Conservation (phyloP, 2,113 vertebrate genomes). For the Muscicapa adusta region DNA sequence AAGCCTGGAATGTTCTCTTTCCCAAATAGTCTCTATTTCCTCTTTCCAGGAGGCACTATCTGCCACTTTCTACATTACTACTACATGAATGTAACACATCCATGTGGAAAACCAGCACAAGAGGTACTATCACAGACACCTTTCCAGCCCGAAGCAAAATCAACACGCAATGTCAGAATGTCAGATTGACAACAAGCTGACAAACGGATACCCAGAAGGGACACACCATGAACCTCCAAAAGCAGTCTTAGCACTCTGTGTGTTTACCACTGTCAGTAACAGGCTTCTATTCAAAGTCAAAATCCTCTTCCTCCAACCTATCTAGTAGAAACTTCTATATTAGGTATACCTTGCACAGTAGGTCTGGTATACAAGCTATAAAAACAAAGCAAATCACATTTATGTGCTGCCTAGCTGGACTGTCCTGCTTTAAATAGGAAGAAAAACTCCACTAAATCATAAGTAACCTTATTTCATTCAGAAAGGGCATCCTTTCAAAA, state of each 20-base stretch:
- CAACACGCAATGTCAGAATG: neutral
- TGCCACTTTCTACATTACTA: neutral
- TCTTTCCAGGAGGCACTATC: neutral
- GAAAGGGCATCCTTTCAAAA: neutral
- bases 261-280: neutral
- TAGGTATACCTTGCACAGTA: neutral
- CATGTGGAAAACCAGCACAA: neutral
- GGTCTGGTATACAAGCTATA: neutral
- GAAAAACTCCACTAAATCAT: neutral
- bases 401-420: neutral
- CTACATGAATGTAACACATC: fast-evolving
- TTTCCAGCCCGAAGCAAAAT: neutral
- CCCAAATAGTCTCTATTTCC: neutral
- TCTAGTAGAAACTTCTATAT: neutral
- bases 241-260: neutral
- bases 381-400: neutral
- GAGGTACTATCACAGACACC: neutral
- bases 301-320: neutral
- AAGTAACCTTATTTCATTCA: neutral
- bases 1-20: neutral
- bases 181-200: neutral
- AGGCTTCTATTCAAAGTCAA: neutral
- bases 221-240: neutral
- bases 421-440: neutral
- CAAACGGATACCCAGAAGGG: neutral